phyloP scores from a whole-genome alignment of 1,140 invertebrate genomes.

The Bombus ignitus region DNA sequence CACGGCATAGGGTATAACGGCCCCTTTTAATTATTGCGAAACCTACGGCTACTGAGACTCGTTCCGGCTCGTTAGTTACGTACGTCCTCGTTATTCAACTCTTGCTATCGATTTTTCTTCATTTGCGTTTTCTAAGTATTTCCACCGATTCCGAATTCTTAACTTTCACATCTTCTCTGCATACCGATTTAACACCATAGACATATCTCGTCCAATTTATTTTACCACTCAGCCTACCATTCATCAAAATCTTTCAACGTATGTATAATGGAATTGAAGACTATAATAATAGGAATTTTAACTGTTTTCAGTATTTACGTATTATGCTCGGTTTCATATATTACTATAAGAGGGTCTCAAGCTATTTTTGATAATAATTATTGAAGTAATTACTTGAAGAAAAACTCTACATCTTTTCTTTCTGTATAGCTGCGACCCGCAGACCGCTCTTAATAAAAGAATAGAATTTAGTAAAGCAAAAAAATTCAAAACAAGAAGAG shows the following conservation, averaged over 20 bases:
- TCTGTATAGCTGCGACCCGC: too few species aligned
- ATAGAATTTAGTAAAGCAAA: too few species aligned
- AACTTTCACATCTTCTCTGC: background rate
- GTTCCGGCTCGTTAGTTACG: conserved; percentile 43
- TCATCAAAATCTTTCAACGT: background rate
- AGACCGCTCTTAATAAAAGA: rapidly evolving
- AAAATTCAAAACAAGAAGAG: too few species aligned
- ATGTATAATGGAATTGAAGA: too few species aligned
- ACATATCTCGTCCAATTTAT: background rate
- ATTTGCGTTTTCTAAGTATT: conserved; percentile 1
- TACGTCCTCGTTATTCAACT: conserved; percentile 45
- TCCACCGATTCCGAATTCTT: background rate
- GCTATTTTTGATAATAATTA: too few species aligned
- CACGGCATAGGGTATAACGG: conserved; percentile 14
- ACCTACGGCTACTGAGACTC: conserved; percentile 19
- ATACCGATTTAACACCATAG: background rate
- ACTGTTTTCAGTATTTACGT: background rate
- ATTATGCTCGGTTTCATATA: too few species aligned
- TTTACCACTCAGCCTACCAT: background rate
- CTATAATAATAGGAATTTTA: background rate
- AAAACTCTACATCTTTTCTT: too few species aligned
- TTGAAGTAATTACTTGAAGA: too few species aligned
- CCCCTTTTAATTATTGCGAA: conserved; percentile 45
- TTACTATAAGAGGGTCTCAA: too few species aligned
- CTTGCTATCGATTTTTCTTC: conserved; percentile 29